Evolutionary conservation across 2,797 vertebrate genomes (phyloP).

Genomic region (Mormyrus hasselquistii): DNA sequence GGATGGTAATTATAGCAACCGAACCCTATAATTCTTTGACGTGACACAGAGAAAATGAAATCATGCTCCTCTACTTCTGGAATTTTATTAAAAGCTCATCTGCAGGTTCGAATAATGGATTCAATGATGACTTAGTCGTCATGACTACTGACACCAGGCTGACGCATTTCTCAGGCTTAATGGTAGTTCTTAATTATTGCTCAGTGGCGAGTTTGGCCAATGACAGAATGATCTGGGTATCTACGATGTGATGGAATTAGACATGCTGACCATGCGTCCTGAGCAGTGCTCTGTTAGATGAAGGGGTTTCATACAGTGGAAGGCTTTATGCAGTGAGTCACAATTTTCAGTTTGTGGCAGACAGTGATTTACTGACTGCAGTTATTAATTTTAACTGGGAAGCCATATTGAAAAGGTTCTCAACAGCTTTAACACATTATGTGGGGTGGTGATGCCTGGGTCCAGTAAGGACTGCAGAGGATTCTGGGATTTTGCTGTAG

Average conservation of each 20-base stretch:
- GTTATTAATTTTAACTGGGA: not conserved
- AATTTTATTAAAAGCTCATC: not conserved
- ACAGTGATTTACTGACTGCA: not conserved
- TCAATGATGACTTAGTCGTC: not conserved
- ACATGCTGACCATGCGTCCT: not conserved
- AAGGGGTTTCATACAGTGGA: not conserved
- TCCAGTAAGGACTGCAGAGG: not conserved
- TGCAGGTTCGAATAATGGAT: slow-evolving; percentile 6
- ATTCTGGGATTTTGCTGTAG: not conserved
- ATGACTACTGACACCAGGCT: not conserved
- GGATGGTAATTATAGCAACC: not conserved
- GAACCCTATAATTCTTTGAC: slow-evolving; percentile 6
- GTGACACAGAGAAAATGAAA: not conserved
- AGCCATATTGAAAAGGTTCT: not conserved
- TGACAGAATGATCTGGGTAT: not conserved
- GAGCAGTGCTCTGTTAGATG: not conserved
- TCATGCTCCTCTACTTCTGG: not conserved
- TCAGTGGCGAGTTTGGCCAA: not conserved
- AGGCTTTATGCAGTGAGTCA: not conserved
- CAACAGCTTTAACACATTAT: not conserved
- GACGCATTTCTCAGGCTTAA: not conserved
- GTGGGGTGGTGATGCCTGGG: not conserved
- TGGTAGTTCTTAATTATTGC: not conserved
- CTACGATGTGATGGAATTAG: not conserved
- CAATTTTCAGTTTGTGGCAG: not conserved